phyloP scores from a whole-genome alignment of 2,888 invertebrate genomes.

The Conistra vaccinii region DNA sequence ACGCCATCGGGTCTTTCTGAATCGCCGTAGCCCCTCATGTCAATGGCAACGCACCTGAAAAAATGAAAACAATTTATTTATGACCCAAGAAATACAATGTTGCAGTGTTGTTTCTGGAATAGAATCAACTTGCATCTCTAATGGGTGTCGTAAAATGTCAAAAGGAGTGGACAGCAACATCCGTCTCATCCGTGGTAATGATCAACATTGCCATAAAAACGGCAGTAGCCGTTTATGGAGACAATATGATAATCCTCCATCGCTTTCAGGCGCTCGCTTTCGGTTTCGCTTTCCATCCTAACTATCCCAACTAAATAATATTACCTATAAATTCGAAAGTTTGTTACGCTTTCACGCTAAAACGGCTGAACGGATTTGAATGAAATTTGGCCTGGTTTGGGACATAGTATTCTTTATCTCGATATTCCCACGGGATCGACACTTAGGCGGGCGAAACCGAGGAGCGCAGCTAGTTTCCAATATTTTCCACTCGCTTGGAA shows the following conservation, averaged over 20 bases:
- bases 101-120: neutral
- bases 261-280: too few relatives aligned
- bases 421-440: too few relatives aligned
- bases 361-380: too few relatives aligned
- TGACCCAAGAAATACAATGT: neutral
- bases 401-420: too few relatives aligned
- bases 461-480: neutral
- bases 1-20: conserved; percentile 91
- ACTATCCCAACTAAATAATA: too few relatives aligned
- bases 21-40: conserved; percentile 93
- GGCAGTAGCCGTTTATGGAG: neutral
- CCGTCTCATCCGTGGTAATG: neutral
- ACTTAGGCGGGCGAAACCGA: too few relatives aligned
- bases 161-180: neutral
- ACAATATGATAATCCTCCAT: conserved; percentile 5
- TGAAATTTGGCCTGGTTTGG: too few relatives aligned
- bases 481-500: neutral
- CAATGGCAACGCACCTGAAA: conserved; percentile 92
- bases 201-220: conserved; percentile 4
- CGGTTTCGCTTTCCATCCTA: conserved; percentile 3
- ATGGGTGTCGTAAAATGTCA: conserved; percentile 2
- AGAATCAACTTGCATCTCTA: neutral
- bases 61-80: conserved; percentile 42
- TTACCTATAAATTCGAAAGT: too few relatives aligned
- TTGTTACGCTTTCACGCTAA: too few relatives aligned